Evolutionary conservation across 1,140 invertebrate species (phyloP), one percentile per base, ranked within the genome.

Genomic region (Octopus sinensis): DNA sequence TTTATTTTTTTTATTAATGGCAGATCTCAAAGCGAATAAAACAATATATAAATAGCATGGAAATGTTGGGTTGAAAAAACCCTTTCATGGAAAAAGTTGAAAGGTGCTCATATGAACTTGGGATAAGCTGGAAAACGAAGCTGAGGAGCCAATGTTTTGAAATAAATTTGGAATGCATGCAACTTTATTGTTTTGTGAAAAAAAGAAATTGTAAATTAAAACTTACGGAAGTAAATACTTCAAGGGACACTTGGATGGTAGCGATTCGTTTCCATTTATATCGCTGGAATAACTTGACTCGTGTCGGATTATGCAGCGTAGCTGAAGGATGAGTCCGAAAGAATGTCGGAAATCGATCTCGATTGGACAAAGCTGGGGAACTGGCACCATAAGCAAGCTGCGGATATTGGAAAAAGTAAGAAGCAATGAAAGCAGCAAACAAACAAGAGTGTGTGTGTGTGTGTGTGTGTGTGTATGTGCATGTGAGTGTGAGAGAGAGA

Each of bases 271-370:
- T 97, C 98, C 98, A 99, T 17, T 95, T 95, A 89, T 98, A 99
- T 88, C 96, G 97, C 90, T 99, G 94, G 93, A 99, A 96, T 17
- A 99, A 92, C 90, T 96, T 97, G 79, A 99, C 96, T 84, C 98
- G 92, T 0, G 98, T 99, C 1, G 98, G 98, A 92, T 99, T 99
- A 91, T 99, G 97, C 23, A 99, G 97, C 0, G 98, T 99, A 1
- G 98, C 98, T 10, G 98, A 99, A 1, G 98, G 98, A 92, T 99
- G 98, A 0, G 98, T 99, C 43, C 98, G 94, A 91, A 99, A 99
- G 79, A 99, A 93, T 4, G 98, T 99, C 5, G 97, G 97, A 92
- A 99, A 99, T 79, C 98, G 93, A 84, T 96, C 95, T 71, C 98
- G 93, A 92, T 99, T 97, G 5, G 98, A 99, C n/a, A 99, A 91